Base-by-base conservation (phyloP, 92 coral and sea anemone species). In the Bergia puertoricense region DNA sequence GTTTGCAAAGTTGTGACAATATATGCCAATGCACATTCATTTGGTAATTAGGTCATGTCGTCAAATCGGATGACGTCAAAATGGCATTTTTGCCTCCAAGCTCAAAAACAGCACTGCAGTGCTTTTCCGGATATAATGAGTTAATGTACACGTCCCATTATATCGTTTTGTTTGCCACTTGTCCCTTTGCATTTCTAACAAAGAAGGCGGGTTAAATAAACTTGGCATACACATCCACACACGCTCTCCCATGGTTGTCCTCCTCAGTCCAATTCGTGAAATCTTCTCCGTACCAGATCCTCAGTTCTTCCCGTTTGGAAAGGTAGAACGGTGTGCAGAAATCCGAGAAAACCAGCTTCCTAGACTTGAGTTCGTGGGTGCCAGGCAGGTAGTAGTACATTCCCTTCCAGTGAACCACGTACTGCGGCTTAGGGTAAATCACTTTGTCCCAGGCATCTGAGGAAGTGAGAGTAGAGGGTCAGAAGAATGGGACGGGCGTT, bases 221-320 rank as follows among this genome's bases (percentile, higher is more conserved):
- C 79, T 84, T 48, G n/a, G 87, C 87, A 40, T 45, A 84, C 79
- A 84, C 87, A 48, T 84, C 87, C 42, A 84, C 87, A 9, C 87
- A 84, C 43, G 45, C 87, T 39, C 62, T 84, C 43, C 87, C 87
- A 38, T 84, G 87, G 66, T 84, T 84, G 59, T 84, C 51, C 8
- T 45, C n/a, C 30, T 84, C 87, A 1, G 78, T 71, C 87, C 87
- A 84, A 39, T 84, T 39, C 77, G 13, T 71, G 14, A 84, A 84
- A n/a, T 84, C 87, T 79, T 84, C 87, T 4, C 87, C 87, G n/a
- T 84, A 84, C 87, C 87, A 84, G 30, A 84, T 84, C 40, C 79
- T 71, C 15, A 84, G 66, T 43, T 84, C 87, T 39, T 50, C 66
- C 74, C 79, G 74, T 36, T 41, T 84, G n/a, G 87, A 11, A 72